phyloP scores from a whole-genome alignment of 2,888 invertebrate species.

The Drosophila paranaensis region DNA sequence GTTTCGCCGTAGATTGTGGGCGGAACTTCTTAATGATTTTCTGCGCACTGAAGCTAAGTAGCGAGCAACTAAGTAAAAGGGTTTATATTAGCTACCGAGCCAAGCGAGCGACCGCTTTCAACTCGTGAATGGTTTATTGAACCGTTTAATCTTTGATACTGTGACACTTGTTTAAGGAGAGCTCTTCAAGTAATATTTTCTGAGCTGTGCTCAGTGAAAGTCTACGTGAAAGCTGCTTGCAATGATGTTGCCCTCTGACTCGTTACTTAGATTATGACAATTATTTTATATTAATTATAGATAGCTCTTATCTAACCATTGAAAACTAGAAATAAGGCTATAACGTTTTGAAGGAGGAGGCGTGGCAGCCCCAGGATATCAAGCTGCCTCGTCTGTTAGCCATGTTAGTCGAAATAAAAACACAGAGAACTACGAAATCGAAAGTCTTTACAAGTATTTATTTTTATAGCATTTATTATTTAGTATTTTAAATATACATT shows the following conservation, averaged over 20 bases:
- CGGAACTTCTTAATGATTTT: conserved; percentile 7
- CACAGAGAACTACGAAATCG: too few relatives aligned
- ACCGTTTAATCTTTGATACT: conserved; percentile 36
- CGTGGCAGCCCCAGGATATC: too few relatives aligned
- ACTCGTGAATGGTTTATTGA: conserved; percentile 23
- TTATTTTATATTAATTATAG: background rate
- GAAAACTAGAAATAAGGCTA: too few relatives aligned
- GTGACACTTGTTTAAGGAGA: conserved; percentile 11
- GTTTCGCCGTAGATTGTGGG: conserved; percentile 13
- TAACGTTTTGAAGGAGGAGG: too few relatives aligned
- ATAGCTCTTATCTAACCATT: too few relatives aligned
- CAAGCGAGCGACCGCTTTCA: conserved; percentile 12
- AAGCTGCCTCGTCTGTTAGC: too few relatives aligned
- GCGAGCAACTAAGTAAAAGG: conserved; percentile 41
- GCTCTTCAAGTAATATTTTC: conserved; percentile 1
- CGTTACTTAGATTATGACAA: background rate
- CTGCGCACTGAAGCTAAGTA: conserved; percentile 28
- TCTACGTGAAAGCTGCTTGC: background rate
- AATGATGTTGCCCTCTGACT: background rate
- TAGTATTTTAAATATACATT: too few relatives aligned
- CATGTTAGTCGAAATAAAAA: too few relatives aligned
- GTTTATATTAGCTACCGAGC: conserved; percentile 34
- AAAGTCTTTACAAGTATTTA: too few relatives aligned
- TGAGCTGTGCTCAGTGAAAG: background rate
- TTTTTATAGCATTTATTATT: too few relatives aligned